Conservation (phyloP, 2,888 invertebrate species). For the Clanis bilineata region DNA sequence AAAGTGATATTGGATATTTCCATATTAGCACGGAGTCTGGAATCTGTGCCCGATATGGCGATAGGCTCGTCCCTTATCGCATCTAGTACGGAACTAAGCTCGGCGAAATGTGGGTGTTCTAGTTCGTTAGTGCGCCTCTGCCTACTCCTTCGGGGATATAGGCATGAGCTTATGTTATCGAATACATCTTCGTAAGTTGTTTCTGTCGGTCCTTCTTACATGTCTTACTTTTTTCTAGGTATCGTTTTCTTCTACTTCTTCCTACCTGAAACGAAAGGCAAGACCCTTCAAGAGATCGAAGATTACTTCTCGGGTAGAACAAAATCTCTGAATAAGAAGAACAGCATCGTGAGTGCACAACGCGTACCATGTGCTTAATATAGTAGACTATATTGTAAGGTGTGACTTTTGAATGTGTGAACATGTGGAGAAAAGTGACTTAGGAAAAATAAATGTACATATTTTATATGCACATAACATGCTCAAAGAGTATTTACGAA, state of each 20-base stretch:
- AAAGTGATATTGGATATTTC: too few species aligned
- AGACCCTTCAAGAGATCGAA: constrained; percentile 86
- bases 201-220: too few species aligned
- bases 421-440: not conserved
- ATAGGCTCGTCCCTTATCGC: too few species aligned
- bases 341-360: constrained; percentile 35
- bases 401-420: not conserved
- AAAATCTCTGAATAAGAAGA: constrained; percentile 70
- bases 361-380: not conserved
- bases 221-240: constrained; percentile 54
- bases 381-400: not conserved
- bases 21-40: too few species aligned
- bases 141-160: too few species aligned
- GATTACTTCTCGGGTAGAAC: constrained; percentile 86
- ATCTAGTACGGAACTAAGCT: too few species aligned
- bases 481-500: not conserved
- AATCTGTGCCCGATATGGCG: too few species aligned
- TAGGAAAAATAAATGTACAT: not conserved
- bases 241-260: constrained; percentile 84
- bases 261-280: constrained; percentile 87
- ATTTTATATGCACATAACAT: not conserved
- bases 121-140: too few species aligned
- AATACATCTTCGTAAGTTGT: too few species aligned
- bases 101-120: too few species aligned
- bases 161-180: too few species aligned